These are phyloP conservation scores for Etheostoma nigrum DNA, from an alignment of 2,797 vertebrate species.

Conservation along the genomic window DNA sequence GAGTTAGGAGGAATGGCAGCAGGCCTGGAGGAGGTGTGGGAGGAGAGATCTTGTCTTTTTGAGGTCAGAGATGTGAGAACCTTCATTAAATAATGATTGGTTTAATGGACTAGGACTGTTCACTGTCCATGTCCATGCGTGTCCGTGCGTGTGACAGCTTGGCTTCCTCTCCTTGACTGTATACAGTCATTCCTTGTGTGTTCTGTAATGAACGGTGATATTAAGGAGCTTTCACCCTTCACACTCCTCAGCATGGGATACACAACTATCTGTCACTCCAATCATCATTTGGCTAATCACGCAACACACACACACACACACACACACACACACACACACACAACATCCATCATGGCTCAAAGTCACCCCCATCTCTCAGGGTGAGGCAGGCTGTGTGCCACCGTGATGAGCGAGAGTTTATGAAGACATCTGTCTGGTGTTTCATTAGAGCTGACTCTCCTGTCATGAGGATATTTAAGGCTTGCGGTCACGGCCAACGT, in stretches of 20 bases:
- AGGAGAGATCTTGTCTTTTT: slow-evolving; percentile 18
- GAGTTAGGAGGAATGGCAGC: neutral
- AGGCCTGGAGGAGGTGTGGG: slow-evolving; percentile 11
- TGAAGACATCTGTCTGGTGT: slow-evolving; percentile 76
- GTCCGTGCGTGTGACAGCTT: slow-evolving; percentile 17
- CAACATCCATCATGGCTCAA: slow-evolving; percentile 60
- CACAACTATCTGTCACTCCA: slow-evolving; percentile 67
- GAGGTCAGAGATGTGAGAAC: slow-evolving; percentile 19
- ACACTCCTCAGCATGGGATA: slow-evolving; percentile 50
- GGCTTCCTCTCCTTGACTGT: slow-evolving; percentile 21
- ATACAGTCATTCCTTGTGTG: slow-evolving; percentile 23
- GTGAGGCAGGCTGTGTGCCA: slow-evolving; percentile 50
- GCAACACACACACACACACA: slow-evolving; percentile 31
- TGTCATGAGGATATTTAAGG: slow-evolving; percentile 63
- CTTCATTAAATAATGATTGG: slow-evolving; percentile 50
- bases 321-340: slow-evolving; percentile 38
- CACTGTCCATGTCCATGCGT: neutral
- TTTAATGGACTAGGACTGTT: slow-evolving; percentile 15
- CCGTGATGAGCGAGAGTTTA: slow-evolving; percentile 45
- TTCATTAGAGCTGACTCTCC: slow-evolving; percentile 71
- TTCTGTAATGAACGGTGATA: slow-evolving; percentile 62
- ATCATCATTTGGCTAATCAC: slow-evolving; percentile 49
- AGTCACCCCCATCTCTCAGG: slow-evolving; percentile 70
- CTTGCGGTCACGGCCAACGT: slow-evolving; percentile 24
- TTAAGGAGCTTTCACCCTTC: slow-evolving; percentile 62